Evolutionary conservation across 2,113 vertebrate species (phyloP).

Genomic region (Dissostichus mawsoni): DNA sequence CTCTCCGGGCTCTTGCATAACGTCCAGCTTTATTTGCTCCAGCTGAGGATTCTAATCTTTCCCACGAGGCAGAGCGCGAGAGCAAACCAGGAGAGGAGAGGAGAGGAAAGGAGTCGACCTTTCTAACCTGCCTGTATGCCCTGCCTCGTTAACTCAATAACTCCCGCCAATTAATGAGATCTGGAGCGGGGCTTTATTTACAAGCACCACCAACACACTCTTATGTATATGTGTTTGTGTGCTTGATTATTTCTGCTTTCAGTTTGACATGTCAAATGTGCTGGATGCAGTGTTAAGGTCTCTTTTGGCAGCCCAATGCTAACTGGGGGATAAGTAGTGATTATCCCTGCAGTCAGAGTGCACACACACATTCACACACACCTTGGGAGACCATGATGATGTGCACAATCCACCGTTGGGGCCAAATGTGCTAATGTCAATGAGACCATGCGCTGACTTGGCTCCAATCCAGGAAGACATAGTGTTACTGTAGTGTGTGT

Average conservation of each 20-base stretch:
- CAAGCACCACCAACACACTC: conserved; percentile 23
- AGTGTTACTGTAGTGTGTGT: conserved; percentile 7
- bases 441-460: conserved; percentile 35
- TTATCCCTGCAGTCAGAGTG: conserved; percentile 44
- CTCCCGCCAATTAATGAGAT: conserved; percentile 67
- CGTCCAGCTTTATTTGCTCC: conserved; percentile 81
- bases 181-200: conserved; percentile 60
- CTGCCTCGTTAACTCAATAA: conserved; percentile 71
- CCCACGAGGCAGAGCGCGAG: conserved; percentile 71
- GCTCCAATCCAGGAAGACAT: conserved; percentile 30
- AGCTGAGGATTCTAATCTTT: conserved; percentile 82
- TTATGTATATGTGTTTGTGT: neutral
- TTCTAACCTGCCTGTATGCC: conserved; percentile 58
- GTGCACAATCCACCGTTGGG: conserved; percentile 36
- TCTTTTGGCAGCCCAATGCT: conserved; percentile 45
- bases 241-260: conserved; percentile 29
- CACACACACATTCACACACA: conserved; percentile 31
- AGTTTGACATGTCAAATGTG: conserved; percentile 35
- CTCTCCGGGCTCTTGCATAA: conserved; percentile 81
- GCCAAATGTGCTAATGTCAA: conserved; percentile 37
- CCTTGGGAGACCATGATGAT: conserved; percentile 20
- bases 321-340: conserved; percentile 53
- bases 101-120: conserved; percentile 55
- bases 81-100: conserved; percentile 59
- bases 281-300: conserved; percentile 13